phyloP scores from a whole-genome alignment of 1,140 invertebrate species.

The Drosophila nikananu region DNA sequence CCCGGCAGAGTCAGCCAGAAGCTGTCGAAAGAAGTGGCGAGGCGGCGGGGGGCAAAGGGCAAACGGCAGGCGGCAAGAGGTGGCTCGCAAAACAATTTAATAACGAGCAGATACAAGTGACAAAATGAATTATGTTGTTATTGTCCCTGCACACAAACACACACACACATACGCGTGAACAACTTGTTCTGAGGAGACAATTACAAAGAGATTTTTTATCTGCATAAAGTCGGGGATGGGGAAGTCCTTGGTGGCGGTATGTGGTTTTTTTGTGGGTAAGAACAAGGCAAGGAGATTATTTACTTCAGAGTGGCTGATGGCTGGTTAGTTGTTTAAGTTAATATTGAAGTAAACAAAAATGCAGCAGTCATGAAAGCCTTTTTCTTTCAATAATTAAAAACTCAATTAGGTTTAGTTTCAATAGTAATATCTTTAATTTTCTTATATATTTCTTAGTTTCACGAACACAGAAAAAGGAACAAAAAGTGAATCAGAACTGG shows the following conservation, averaged over 20 bases:
- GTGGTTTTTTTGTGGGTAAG: background rate
- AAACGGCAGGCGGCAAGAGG: conserved; percentile 46
- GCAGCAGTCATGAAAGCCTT: too few relatives aligned
- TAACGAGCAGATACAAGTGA: conserved; percentile 79
- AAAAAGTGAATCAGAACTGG: too few relatives aligned
- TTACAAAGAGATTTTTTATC: conserved; percentile 16
- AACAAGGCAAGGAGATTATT: background rate
- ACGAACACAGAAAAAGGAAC: too few relatives aligned
- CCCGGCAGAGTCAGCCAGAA: conserved; percentile 1
- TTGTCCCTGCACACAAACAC: conserved; percentile 33
- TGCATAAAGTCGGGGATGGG: background rate
- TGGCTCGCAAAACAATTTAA: conserved; percentile 75
- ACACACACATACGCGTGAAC: conserved; percentile 24
- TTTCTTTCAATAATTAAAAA: too few relatives aligned
- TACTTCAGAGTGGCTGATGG: background rate
- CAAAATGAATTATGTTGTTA: conserved; percentile 83
- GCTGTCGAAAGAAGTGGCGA: conserved; percentile 1
- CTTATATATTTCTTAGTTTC: too few relatives aligned
- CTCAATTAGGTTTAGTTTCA: too few relatives aligned
- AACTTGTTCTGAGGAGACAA: conserved; percentile 8
- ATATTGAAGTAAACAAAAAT: too few relatives aligned
- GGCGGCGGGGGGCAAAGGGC: conserved; percentile 10
- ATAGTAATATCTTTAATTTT: too few relatives aligned
- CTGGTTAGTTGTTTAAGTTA: background rate
- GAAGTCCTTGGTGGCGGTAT: conserved; percentile 10